Conservation (phyloP, 2,113 vertebrate species). For the Sprattus sprattus region DNA sequence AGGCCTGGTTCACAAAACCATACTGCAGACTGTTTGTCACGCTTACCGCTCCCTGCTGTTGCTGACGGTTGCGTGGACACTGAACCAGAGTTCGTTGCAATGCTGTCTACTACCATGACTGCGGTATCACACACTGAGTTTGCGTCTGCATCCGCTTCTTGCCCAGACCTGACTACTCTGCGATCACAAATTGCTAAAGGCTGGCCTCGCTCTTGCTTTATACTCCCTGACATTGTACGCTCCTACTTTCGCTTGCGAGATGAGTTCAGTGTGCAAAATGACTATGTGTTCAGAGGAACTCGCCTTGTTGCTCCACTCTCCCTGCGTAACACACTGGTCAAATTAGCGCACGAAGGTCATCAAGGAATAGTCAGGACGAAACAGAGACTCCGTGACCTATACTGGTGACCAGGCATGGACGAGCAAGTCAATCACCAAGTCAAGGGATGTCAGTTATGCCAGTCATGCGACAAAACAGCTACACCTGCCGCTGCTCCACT, state of each 20-base stretch:
- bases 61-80: background rate
- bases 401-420: constrained; percentile 28
- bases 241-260: background rate
- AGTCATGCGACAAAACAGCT: background rate
- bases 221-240: background rate
- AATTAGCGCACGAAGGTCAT: background rate
- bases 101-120: constrained; percentile 11
- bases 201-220: background rate
- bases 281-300: too few relatives aligned
- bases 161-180: background rate
- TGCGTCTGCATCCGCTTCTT: constrained; percentile 3
- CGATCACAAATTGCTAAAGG: background rate
- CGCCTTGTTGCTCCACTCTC: background rate
- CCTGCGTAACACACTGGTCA: background rate
- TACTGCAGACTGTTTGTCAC: constrained; percentile 23
- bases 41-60: background rate
- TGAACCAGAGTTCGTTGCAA: constrained; percentile 13
- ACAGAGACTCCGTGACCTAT: constrained; percentile 1
- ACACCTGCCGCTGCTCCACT: background rate
- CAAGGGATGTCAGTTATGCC: background rate
- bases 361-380: constrained; percentile 23
- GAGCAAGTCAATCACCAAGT: background rate
- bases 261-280: background rate
- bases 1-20: constrained; percentile 23
- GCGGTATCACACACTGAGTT: background rate